Base-by-base conservation (phyloP, 2,113 vertebrate genomes). In the Tiliqua scincoides region DNA sequence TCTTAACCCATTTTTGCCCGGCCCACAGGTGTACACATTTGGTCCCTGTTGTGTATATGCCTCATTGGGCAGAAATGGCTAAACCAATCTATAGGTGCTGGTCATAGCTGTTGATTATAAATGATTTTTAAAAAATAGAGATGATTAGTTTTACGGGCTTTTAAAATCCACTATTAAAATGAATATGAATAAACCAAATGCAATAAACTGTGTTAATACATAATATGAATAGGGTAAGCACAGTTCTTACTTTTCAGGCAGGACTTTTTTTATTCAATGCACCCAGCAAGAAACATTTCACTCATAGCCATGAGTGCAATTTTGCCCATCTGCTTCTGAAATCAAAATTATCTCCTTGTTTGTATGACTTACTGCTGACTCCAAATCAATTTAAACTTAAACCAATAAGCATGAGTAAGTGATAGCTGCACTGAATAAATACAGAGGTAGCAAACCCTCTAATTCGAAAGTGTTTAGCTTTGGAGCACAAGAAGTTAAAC, bases 401-500 rank as follows among this genome's bases (percentile, higher is more conserved):
- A 85, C 87, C 93, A 93, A 86, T 92, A 93, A 92, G 88, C 90
- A 92, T 94, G 89, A 89, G 88, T 86, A 92, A 93, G 91, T 81
- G 80, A 95, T 68, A 85, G 91, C 86, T 87, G 76, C 68, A 85
- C 89, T 87, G 92, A 94, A 94, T 92, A 94, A 92, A 95, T 94
- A 91, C 25, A 70, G 95, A 95, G 96, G 96, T 96, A 96, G 94
- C 89, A 96, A 96, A 93, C 87, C 89, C 89, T 95, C 92, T 97
- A 96, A 96, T 96, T 96, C 95, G 92, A 91, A 96, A 94, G 95
- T 96, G 95, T 97, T 97, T 97, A 96, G 94, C 90, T 97, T 97
- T 94, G 88, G 94, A 97, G 94, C 88, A 2, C 94, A 96, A 96
- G 95, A 96, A 97, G 95, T 96, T 97, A 96, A 97, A 96, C 96